These are phyloP conservation scores for Acromyrmex charruanus DNA, from an alignment of 1,140 invertebrate genomes.

Conservation along the genomic window DNA sequence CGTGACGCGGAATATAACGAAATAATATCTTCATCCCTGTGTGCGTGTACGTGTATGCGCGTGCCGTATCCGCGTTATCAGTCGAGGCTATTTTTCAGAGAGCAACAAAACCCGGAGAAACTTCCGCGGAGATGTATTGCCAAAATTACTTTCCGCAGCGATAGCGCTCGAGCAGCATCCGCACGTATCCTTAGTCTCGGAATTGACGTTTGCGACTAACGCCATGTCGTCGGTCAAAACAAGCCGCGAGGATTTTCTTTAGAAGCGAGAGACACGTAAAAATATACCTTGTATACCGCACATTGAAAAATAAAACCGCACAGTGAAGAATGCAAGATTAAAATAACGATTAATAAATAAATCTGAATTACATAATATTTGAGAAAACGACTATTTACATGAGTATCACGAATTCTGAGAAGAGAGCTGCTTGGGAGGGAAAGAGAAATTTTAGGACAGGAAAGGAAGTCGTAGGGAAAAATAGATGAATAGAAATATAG, in stretches of 20 bases:
- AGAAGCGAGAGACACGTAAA: not conserved
- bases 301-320: not conserved
- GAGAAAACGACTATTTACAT: not conserved
- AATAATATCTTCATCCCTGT: constrained; percentile 55
- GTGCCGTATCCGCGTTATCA: constrained; percentile 44
- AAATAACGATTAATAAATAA: not conserved
- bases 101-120: constrained; percentile 41
- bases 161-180: constrained; percentile 16
- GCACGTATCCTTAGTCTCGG: not conserved
- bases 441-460: not conserved
- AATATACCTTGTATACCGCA: not conserved
- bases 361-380: not conserved
- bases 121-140: constrained; percentile 50
- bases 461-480: not conserved
- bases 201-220: constrained; percentile 26
- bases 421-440: not conserved
- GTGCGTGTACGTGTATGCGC: not conserved
- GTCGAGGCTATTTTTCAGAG: constrained; percentile 48
- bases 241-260: not conserved
- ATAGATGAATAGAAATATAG: not conserved
- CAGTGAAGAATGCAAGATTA: not conserved
- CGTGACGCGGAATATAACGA: constrained; percentile 56
- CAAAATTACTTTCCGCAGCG: constrained; percentile 31
- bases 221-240: not conserved
- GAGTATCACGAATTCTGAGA: not conserved